phyloP scores from a whole-genome alignment of 2,888 invertebrate species.

The Galeopsomyia nigrocyanea region DNA sequence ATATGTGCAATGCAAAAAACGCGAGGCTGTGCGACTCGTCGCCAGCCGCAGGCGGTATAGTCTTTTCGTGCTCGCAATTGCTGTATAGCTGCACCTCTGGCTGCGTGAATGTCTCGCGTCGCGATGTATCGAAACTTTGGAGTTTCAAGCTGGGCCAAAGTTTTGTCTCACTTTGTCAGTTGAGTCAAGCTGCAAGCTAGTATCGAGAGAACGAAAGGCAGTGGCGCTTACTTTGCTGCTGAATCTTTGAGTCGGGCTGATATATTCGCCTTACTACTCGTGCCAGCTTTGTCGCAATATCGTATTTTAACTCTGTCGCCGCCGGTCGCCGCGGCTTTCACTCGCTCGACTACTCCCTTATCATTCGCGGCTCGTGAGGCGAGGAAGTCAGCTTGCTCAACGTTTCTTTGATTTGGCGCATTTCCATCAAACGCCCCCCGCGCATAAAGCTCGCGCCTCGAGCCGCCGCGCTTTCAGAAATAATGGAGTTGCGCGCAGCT shows the following conservation, averaged over 20 bases:
- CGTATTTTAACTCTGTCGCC: slow-evolving; percentile 30
- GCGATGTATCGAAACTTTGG: not conserved
- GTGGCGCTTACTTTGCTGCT: not conserved
- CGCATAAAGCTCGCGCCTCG: slow-evolving; percentile 6
- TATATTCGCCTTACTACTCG: not conserved
- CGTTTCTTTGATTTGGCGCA: slow-evolving; percentile 27
- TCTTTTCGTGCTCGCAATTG: not conserved
- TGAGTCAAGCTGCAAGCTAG: too few relatives aligned
- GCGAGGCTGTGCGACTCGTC: slow-evolving; percentile 4
- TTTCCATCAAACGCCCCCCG: slow-evolving; percentile 21
- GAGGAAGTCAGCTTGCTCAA: slow-evolving; percentile 13
- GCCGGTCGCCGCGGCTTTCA: slow-evolving; percentile 11
- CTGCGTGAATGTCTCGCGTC: not conserved
- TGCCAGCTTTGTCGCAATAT: slow-evolving; percentile 29
- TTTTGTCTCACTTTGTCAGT: too few relatives aligned
- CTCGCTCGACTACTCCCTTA: slow-evolving; percentile 16
- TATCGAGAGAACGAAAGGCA: not conserved
- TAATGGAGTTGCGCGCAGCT: slow-evolving; percentile 12
- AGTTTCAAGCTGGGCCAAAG: not conserved
- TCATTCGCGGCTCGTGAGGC: slow-evolving; percentile 11
- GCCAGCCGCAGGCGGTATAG: slow-evolving; percentile 11
- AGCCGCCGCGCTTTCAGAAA: slow-evolving; percentile 22
- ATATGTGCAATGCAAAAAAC: slow-evolving; percentile 39
- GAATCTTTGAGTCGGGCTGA: slow-evolving; percentile 14
- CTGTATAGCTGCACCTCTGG: not conserved